Evolutionary conservation across 2,888 invertebrate species (phyloP).

Genomic region (Anodontia alba): DNA sequence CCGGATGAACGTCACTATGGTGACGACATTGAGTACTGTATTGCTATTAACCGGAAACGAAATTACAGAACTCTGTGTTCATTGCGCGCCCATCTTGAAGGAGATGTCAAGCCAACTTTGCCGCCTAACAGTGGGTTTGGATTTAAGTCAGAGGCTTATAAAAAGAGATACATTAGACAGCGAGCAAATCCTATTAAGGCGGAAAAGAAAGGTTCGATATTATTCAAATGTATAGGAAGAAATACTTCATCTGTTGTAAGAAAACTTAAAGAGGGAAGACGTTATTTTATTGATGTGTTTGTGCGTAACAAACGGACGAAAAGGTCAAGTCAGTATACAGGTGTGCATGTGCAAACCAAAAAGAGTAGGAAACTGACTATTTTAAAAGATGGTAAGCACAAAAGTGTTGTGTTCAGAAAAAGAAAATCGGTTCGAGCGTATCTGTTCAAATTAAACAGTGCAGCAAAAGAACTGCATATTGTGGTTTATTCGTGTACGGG

Average conservation of each 20-base stretch:
- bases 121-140: conserved; percentile 79
- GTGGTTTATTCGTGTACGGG: conserved; percentile 69
- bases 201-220: conserved; percentile 74
- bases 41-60: conserved; percentile 86
- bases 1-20: conserved; percentile 67
- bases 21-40: conserved; percentile 85
- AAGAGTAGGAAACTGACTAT: conserved; percentile 54
- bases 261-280: conserved; percentile 85
- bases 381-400: conserved; percentile 71
- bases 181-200: conserved; percentile 69
- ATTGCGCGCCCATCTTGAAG: conserved; percentile 84
- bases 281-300: conserved; percentile 87
- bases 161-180: conserved; percentile 53
- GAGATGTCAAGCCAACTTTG: conserved; percentile 80
- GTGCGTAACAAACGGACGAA: conserved; percentile 86
- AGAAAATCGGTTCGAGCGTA: conserved; percentile 53
- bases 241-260: conserved; percentile 86
- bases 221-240: conserved; percentile 86
- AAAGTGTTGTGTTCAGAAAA: conserved; percentile 65
- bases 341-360: conserved; percentile 74
- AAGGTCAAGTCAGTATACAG: conserved; percentile 86
- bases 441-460: conserved; percentile 60
- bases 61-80: conserved; percentile 85
- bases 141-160: conserved; percentile 76
- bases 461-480: conserved; percentile 58